Conservation (phyloP, 2,797 vertebrate genomes). For the Siniperca scherzeri region DNA sequence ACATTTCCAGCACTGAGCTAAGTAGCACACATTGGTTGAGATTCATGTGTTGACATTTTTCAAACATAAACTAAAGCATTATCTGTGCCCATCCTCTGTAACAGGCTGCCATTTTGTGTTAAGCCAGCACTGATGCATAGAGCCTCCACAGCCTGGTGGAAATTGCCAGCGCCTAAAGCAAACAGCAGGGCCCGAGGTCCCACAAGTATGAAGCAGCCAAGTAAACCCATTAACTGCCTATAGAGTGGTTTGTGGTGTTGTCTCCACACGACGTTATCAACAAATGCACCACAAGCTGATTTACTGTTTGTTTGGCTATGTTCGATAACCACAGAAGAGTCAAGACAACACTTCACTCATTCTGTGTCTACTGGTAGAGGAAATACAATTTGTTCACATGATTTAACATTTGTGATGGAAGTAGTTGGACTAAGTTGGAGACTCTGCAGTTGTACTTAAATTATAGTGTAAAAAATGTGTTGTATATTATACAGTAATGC, state of each 20-base stretch:
- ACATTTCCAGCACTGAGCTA: constrained; percentile 28
- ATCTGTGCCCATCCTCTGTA: constrained; percentile 55
- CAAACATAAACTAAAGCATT: constrained; percentile 35
- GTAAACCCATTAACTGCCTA: constrained; percentile 79
- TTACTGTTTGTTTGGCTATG: constrained; percentile 51
- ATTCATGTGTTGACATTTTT: constrained; percentile 2
- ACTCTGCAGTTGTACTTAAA: constrained; percentile 45
- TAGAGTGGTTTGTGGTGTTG: constrained; percentile 68
- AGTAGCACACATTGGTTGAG: constrained; percentile 29
- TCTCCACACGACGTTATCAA: constrained; percentile 51
- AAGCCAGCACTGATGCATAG: constrained; percentile 69
- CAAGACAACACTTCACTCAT: constrained; percentile 14
- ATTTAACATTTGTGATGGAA: constrained; percentile 28
- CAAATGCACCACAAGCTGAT: constrained; percentile 70
- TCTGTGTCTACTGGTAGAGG: constrained; percentile 2
- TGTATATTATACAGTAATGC: constrained; percentile 48
- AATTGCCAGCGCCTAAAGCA: constrained; percentile 78
- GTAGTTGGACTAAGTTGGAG: constrained; percentile 32
- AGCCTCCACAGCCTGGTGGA: constrained; percentile 67
- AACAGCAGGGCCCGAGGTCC: constrained; percentile 75
- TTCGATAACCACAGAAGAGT: constrained; percentile 50
- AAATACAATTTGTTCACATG: constrained; percentile 26
- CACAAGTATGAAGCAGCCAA: constrained; percentile 76
- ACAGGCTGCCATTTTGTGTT: constrained; percentile 72
- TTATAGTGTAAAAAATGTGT: constrained; percentile 40